phyloP scores from a whole-genome alignment of 2,113 vertebrate species.

The Struthidea cinerea region DNA sequence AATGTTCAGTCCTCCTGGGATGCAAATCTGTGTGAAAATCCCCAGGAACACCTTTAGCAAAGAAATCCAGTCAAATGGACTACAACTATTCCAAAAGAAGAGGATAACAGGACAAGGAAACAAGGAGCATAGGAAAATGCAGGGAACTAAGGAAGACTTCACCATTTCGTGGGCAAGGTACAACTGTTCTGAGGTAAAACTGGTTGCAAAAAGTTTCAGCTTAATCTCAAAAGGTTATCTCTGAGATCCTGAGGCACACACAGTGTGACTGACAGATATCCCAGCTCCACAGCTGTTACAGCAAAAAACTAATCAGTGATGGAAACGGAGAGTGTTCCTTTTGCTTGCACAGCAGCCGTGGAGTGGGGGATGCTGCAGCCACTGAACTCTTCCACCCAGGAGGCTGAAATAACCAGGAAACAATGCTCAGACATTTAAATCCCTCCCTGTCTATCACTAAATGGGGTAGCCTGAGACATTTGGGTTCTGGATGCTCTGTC shows the following conservation, averaged over 20 bases:
- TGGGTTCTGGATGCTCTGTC: not conserved
- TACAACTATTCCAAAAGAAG: not conserved
- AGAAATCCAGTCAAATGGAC: not conserved
- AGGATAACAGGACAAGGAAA: not conserved
- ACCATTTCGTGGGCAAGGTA: not conserved
- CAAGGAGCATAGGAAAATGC: not conserved
- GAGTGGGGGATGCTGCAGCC: not conserved
- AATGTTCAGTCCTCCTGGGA: not conserved
- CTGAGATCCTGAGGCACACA: not conserved
- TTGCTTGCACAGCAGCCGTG: not conserved
- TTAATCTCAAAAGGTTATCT: not conserved
- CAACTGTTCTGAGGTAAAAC: not conserved
- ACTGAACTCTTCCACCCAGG: not conserved
- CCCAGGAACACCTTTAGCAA: not conserved
- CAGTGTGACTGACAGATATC: not conserved
- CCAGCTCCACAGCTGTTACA: not conserved
- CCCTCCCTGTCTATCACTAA: not conserved
- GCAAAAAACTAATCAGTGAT: not conserved
- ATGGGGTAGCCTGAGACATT: not conserved
- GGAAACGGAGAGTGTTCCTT: not conserved
- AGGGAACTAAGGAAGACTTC: not conserved
- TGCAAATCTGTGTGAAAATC: not conserved
- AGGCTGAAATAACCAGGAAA: not conserved
- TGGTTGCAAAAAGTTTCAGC: not conserved
- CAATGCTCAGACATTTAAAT: not conserved